Conservation (phyloP, 1,140 invertebrate species). For the Mesaphorura yosii region DNA sequence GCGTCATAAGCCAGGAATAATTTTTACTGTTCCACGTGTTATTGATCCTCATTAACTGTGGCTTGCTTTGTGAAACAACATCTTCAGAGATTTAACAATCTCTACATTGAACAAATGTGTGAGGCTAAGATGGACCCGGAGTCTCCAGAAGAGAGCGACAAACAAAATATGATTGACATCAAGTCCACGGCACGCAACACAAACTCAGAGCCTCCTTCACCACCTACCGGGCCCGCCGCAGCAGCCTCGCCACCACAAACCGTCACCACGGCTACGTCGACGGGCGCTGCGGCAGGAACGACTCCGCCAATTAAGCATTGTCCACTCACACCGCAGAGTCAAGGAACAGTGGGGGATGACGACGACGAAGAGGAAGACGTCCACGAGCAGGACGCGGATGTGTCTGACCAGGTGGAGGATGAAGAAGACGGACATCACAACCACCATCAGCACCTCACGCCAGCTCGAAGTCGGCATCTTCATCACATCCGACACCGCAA, state of each 20-base stretch:
- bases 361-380: slow-evolving; percentile 24
- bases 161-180: neutral
- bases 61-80: neutral
- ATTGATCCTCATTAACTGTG: too few relatives aligned
- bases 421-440: neutral
- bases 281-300: too few relatives aligned
- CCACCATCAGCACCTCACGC: too few relatives aligned
- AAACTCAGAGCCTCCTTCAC: too few relatives aligned
- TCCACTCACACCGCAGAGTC: slow-evolving; percentile 26
- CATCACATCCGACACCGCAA: too few relatives aligned
- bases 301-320: slow-evolving; percentile 7
- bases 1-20: too few relatives aligned
- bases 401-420: too few relatives aligned
- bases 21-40: too few relatives aligned
- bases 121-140: slow-evolving; percentile 32
- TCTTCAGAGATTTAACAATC: neutral
- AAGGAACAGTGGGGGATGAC: too few relatives aligned
- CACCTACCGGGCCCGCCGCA: too few relatives aligned
- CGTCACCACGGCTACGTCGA: neutral
- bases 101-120: slow-evolving; percentile 28
- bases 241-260: neutral
- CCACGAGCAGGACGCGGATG: too few relatives aligned
- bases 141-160: slow-evolving; percentile 28
- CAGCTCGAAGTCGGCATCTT: too few relatives aligned
- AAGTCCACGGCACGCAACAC: slow-evolving; percentile 5